Evolutionary conservation across 2,797 vertebrate genomes (phyloP).

Genomic region (Platalea minor): DNA sequence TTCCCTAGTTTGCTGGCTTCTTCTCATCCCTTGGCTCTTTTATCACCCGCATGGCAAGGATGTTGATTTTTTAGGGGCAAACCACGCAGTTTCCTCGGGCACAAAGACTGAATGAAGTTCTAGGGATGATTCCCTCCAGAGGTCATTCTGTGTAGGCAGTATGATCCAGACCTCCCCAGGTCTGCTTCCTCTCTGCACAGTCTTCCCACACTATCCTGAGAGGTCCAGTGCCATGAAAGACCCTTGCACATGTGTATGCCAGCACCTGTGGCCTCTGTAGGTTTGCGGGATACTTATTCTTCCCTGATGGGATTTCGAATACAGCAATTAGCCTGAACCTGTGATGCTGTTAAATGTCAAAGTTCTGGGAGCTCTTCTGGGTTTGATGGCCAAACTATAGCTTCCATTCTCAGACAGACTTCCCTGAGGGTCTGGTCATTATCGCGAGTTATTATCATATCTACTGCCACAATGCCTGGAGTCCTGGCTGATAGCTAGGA

Average conservation of each 20-base stretch:
- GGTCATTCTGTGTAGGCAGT: neutral
- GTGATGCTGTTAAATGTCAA: neutral
- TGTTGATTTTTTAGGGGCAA: neutral
- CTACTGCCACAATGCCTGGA: neutral
- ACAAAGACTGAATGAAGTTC: neutral
- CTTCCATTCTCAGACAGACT: neutral
- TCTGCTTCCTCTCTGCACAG: neutral
- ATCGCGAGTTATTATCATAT: neutral
- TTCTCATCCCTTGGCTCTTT: neutral
- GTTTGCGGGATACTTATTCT: neutral
- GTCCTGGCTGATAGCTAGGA: neutral
- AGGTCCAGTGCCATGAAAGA: neutral
- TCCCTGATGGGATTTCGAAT: neutral
- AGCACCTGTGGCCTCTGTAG: neutral
- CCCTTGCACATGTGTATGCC: neutral
- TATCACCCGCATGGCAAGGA: neutral
- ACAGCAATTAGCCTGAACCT: neutral
- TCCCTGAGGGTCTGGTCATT: neutral
- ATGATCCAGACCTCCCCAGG: neutral
- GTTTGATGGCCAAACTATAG: neutral
- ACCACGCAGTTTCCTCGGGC: neutral
- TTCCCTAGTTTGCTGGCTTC: neutral
- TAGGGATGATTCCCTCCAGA: neutral
- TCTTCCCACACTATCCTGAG: neutral
- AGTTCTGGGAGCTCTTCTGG: neutral